A percentile compares a stretch with the other conserved stretches of the same genome.
Conservation (phyloP, 2,888 invertebrate genomes). For the Pyrrhosoma nymphula region DNA sequence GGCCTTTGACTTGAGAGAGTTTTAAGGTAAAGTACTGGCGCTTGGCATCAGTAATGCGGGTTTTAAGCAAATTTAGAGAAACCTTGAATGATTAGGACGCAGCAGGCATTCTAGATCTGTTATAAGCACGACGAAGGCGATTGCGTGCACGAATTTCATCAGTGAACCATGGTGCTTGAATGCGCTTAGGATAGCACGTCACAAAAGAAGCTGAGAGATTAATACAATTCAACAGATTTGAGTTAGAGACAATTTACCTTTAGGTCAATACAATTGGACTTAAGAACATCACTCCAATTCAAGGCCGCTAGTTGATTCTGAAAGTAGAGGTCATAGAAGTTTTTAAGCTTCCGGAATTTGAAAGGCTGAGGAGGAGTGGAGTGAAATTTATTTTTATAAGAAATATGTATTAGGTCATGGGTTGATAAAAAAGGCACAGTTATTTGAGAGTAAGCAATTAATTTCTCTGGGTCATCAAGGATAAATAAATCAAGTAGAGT, state of each 20-base stretch:
- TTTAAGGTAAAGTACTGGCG: too few relatives aligned
- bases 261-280: not conserved
- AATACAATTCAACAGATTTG: not conserved
- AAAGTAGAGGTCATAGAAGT: not conserved
- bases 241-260: not conserved
- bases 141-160: not conserved
- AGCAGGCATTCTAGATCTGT: not conserved
- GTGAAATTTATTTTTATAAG: not conserved
- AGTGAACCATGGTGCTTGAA: not conserved
- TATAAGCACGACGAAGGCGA: not conserved
- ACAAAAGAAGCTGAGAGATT: not conserved
- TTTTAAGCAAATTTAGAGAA: not conserved
- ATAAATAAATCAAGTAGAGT: not conserved
- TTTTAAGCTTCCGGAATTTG: not conserved
- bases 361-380: not conserved
- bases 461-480: not conserved
- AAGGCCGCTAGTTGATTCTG: not conserved
- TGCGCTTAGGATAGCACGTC: not conserved
- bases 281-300: not conserved
- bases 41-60: too few relatives aligned
- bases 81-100: not conserved
- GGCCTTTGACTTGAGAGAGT: too few relatives aligned
- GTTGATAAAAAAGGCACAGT: not conserved
- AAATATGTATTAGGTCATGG: not conserved
- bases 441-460: not conserved